Base-by-base conservation (phyloP, 2,113 vertebrate genomes). In the Melanocharis versteri region DNA sequence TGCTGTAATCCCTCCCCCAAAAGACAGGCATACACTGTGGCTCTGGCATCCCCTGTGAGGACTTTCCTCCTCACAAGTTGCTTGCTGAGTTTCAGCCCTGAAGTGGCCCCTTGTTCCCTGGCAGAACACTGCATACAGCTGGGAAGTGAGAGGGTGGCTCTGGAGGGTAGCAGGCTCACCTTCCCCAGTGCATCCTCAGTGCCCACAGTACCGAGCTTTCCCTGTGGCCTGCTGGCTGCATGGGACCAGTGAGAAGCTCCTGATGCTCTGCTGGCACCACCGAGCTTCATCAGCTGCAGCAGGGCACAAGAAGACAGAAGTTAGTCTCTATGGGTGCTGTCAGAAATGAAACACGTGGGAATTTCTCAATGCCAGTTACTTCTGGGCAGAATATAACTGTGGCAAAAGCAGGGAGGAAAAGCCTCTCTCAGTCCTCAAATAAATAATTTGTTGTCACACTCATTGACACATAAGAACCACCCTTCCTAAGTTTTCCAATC, bases 51-150 rank as follows among this genome's bases (percentile, higher is more conserved):
- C 47, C 10, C 23, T 60, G 26, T 13, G 11, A 73, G 53, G 26
- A 35, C 6, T 80, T 89, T 72, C 71, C 42, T 54, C 57, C 31
- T n/a, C 71, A 82, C 12, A 71, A 85, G 57, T 91, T 95, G 87
- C 83, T 91, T 95, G 87, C 83, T 92, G 94, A 93, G 50, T 92
- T 97, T 97, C 88, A 89, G 56, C 87, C 70, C 87, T 70, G 47
- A 95, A 87, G 69, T 28, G 57, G 42, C 35, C 35, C 57, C 19
- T 48, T 86, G 58, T 61, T 28, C 88, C 69, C 35, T 21, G 39
- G 19, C 0, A 5, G 20, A 65, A 57, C 22, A 75, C 42, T 94
- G 91, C 9, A 27, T 54, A 58, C 31, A 48, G 42, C 68, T 79
- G 57, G 33, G 37, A 93, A 91, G 15, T 30, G 24, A 56, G n/a